Percentiles rank a stretch among this genome's conserved stretches.
These are phyloP conservation scores for Bacillus rossius DNA, from an alignment of 1,140 invertebrate genomes.

Conservation along the genomic window DNA sequence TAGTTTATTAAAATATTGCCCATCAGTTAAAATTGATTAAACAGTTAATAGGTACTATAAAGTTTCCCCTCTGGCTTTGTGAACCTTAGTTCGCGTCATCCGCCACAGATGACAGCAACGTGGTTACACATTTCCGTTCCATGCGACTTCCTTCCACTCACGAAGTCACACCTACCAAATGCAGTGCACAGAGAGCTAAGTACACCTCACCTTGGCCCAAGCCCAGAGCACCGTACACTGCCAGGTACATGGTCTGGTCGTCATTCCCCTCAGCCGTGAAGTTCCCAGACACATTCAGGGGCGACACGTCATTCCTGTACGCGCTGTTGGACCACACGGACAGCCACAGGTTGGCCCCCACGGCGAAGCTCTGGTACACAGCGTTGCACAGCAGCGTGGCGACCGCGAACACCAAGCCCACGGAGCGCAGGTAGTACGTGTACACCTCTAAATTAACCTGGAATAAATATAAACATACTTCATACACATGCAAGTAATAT, in stretches of 20 bases:
- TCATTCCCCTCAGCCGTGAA: constrained; percentile 25
- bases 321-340: constrained; percentile 68
- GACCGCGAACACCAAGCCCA: constrained; percentile 68
- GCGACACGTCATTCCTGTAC: too few species aligned
- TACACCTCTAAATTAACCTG: constrained; percentile 87
- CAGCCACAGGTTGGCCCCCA: constrained; percentile 91
- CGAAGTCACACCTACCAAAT: too few species aligned
- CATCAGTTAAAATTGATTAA: constrained; percentile 4
- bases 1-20: not conserved
- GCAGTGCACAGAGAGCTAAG: constrained; percentile 10
- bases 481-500: too few species aligned
- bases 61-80: too few species aligned
- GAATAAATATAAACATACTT: too few species aligned
- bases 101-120: too few species aligned
- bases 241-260: constrained; percentile 73
- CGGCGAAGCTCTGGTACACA: constrained; percentile 82
- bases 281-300: constrained; percentile 19
- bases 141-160: too few species aligned
- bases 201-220: constrained; percentile 73
- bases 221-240: constrained; percentile 82
- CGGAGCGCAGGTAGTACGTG: constrained; percentile 80
- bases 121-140: too few species aligned
- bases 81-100: too few species aligned
- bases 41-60: too few species aligned
- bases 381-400: constrained; percentile 78